Base-by-base conservation (phyloP, 2,113 vertebrate genomes). In the Phylloscopus trochilus region DNA sequence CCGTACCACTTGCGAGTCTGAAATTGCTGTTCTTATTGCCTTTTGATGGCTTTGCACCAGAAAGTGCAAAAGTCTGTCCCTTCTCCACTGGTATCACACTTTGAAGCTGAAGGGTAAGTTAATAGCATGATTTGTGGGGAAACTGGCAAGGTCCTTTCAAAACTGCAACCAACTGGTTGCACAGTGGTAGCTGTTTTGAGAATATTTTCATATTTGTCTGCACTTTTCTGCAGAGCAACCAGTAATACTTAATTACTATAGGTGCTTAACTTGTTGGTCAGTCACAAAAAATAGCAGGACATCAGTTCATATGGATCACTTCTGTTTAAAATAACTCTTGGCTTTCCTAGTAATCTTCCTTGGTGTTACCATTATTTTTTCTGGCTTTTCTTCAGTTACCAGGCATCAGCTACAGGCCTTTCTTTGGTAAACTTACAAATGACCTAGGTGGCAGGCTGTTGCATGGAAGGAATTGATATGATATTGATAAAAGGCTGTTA, bases 1-100 rank as follows among this genome's bases (percentile, higher is more conserved):
- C 41, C 41, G 1, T 21, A 55, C 33, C 15, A 8, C 27, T 26
- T 56, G 10, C 0, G 0, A 37, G 18, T 35, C 46, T 78, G 35
- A 44, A 63, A 31, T 52, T 21, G 31, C 43, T 73, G 35, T 27
- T 86, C 78, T 77, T 51, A 31, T 55, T 80, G 58, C 19, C 22
- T 84, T 67, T 49, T 3, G 1, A 21, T 52, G 33, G 9, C 11
- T 92, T 63, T 64, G 67, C 30, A 60, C 33, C 7, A 5, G 20
- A 47, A 47, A 47, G 46, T 47, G 46, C 46, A 47, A 47, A 47
- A 47, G 46, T 47, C 10, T 44, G 39, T 51, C 55, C 55, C 27
- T 90, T 90, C n/a, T 51, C 18, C 78, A 11, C 43, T 37, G 33
- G 59, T 47, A 31, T 35, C 55, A 85, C 59, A 23, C 31, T 87